Conservation (phyloP, 2,888 invertebrate species). For the Chymomyza procnemis region DNA sequence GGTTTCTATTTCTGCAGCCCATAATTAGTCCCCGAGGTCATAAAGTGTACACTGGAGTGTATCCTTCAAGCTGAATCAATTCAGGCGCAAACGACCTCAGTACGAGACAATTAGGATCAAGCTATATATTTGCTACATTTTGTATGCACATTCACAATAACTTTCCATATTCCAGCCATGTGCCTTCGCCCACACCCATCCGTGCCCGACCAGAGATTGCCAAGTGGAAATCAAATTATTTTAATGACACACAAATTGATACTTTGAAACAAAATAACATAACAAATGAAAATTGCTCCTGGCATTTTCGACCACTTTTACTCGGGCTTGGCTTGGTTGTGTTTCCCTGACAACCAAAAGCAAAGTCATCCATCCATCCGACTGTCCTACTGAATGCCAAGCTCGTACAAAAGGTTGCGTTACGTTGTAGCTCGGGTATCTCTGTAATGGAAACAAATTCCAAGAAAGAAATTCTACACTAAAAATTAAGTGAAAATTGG, state of each 20-base stretch:
- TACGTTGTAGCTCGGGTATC: background rate
- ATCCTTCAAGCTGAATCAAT: slow-evolving; percentile 21
- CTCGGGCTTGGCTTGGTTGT: background rate
- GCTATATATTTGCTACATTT: background rate
- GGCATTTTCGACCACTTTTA: slow-evolving; percentile 59
- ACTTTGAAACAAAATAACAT: slow-evolving; percentile 73
- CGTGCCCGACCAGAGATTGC: slow-evolving; percentile 34
- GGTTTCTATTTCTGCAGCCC: slow-evolving; percentile 24
- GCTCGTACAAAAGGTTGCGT: background rate
- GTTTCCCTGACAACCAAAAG: background rate
- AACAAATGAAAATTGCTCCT: slow-evolving; percentile 67
- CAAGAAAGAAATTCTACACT: slow-evolving; percentile 43
- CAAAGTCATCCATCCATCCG: background rate
- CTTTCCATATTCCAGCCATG: background rate
- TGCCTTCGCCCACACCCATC: background rate
- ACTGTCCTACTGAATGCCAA: background rate
- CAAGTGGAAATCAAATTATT: slow-evolving; percentile 73
- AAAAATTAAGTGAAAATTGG: slow-evolving; percentile 69
- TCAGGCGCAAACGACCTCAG: slow-evolving; percentile 15
- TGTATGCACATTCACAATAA: slow-evolving; percentile 8
- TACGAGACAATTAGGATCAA: slow-evolving; percentile 4
- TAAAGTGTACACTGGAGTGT: slow-evolving; percentile 35
- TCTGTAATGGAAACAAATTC: slow-evolving; percentile 28
- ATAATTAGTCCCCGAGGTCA: slow-evolving; percentile 53
- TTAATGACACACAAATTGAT: slow-evolving; percentile 75